These are phyloP conservation scores for Himalopsyche japonica DNA, from an alignment of 2,888 invertebrate genomes.

Conservation along the genomic window DNA sequence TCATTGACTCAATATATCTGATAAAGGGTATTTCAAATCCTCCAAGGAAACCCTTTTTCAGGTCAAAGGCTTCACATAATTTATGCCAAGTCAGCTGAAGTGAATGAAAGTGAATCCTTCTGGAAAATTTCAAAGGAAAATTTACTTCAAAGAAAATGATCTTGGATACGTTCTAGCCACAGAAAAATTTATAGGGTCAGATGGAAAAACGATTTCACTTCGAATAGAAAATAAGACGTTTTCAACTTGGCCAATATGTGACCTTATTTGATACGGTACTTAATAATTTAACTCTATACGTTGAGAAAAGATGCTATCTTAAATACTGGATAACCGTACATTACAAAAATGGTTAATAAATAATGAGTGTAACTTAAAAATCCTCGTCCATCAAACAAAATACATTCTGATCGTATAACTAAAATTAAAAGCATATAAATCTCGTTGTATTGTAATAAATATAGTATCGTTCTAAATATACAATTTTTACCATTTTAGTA, in stretches of 20 bases:
- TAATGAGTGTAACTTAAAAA: too few species aligned
- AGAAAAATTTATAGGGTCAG: neutral
- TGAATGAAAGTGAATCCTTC: conserved; percentile 5
- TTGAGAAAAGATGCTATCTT: too few species aligned
- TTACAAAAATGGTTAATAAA: too few species aligned
- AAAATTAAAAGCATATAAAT: too few species aligned
- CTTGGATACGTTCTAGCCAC: neutral
- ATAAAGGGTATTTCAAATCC: neutral
- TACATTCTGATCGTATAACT: too few species aligned
- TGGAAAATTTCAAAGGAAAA: neutral
- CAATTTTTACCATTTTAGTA: too few species aligned
- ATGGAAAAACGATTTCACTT: neutral
- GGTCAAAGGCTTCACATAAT: neutral
- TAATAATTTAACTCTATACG: too few species aligned
- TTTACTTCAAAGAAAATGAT: neutral
- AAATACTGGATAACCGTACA: too few species aligned
- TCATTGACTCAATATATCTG: neutral
- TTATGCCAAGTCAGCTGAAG: neutral
- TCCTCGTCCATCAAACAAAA: too few species aligned
- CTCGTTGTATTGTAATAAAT: too few species aligned
- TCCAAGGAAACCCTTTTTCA: neutral
- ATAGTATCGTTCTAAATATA: too few species aligned
- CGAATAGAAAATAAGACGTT: neutral
- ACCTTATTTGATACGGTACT: too few species aligned
- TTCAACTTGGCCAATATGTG: neutral